Conservation (phyloP, 2,797 vertebrate genomes). For the Gadopsis bispinosus region DNA sequence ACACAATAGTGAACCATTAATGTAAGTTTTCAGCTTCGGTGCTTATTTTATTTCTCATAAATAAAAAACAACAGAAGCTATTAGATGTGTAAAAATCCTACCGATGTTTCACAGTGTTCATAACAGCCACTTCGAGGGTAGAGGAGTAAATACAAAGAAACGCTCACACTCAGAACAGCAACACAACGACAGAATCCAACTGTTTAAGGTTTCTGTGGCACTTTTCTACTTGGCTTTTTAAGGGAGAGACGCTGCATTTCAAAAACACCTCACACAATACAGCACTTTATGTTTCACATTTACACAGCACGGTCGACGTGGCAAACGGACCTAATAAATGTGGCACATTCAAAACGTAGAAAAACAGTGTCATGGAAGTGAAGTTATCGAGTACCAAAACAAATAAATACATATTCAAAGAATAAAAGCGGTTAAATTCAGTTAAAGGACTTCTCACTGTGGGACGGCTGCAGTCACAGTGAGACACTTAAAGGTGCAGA, state of each 20-base stretch:
- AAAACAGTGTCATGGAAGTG: slow-evolving; percentile 44
- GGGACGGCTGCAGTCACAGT: slow-evolving; percentile 31
- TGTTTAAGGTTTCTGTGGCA: slow-evolving; percentile 78
- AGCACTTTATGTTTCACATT: slow-evolving; percentile 79
- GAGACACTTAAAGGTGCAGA: slow-evolving; percentile 63
- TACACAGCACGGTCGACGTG: slow-evolving; percentile 72
- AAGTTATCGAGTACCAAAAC: slow-evolving; percentile 24
- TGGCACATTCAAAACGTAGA: slow-evolving; percentile 76
- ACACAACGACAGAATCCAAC: slow-evolving; percentile 79
- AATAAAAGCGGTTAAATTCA: slow-evolving; percentile 13
- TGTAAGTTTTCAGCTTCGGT: slow-evolving; percentile 44
- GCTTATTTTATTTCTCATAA: slow-evolving; percentile 76
- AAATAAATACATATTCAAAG: slow-evolving; percentile 30
- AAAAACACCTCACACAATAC: slow-evolving; percentile 72
- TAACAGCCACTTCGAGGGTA: slow-evolving; percentile 80
- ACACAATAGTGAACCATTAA: neutral
- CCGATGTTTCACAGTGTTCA: slow-evolving; percentile 85
- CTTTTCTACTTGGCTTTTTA: slow-evolving; percentile 81
- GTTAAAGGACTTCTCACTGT: slow-evolving; percentile 11
- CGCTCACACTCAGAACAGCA: slow-evolving; percentile 81
- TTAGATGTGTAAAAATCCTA: slow-evolving; percentile 75
- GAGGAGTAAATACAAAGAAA: slow-evolving; percentile 75
- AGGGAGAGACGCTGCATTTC: slow-evolving; percentile 64
- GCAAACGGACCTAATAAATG: slow-evolving; percentile 52
- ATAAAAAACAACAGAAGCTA: slow-evolving; percentile 71